These are phyloP conservation scores for Leptinotarsa haldemani DNA, from an alignment of 2,888 invertebrate species.

Conservation along the genomic window DNA sequence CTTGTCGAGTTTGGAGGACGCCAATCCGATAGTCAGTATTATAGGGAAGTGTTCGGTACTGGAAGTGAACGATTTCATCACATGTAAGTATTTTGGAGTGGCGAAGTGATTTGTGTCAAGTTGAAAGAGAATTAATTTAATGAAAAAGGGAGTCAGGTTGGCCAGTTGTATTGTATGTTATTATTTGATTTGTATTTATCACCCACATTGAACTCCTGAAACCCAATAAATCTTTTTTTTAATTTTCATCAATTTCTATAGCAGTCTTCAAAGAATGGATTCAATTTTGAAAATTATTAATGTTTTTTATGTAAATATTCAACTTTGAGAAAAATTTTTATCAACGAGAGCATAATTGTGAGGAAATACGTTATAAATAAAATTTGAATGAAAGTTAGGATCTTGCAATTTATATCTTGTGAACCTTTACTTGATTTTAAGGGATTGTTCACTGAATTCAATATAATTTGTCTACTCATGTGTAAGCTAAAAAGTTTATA, in stretches of 20 bases:
- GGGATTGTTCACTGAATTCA: no score
- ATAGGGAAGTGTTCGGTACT: slow-evolving; percentile 92
- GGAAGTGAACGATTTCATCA: slow-evolving; percentile 89
- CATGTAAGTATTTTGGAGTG: slow-evolving; percentile 72
- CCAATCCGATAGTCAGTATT: slow-evolving; percentile 90
- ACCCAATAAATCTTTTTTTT: no score
- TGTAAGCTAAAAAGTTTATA: no score
- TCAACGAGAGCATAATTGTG: neutral
- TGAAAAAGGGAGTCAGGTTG: neutral
- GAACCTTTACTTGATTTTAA: no score
- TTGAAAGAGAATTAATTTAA: neutral
- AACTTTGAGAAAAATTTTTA: no score
- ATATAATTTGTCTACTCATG: no score
- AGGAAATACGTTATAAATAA: slow-evolving; percentile 17
- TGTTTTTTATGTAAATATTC: no score
- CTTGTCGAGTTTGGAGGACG: slow-evolving; percentile 90
- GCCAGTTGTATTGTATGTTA: neutral
- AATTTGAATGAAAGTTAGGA: neutral
- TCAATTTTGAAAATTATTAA: no score
- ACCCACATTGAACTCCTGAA: neutral
- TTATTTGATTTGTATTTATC: no score
- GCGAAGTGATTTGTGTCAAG: neutral
- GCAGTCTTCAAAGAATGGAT: no score
- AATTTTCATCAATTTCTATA: no score
- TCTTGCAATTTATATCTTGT: neutral